A percentile compares a stretch with the other conserved stretches of the same genome.
Evolutionary conservation across 2,888 invertebrate species (phyloP).

Genomic region (Cybosia mesomella): DNA sequence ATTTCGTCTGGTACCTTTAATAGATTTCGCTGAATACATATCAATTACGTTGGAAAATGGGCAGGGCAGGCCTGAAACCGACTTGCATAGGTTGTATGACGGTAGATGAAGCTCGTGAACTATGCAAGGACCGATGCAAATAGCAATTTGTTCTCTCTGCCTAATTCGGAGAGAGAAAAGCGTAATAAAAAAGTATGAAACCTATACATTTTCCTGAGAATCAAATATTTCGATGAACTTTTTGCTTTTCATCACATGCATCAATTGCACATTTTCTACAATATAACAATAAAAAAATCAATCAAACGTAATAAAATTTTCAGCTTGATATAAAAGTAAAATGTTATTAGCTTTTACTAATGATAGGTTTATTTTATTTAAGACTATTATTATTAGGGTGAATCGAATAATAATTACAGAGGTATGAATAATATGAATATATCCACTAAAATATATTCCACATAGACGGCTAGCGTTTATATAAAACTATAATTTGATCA

Average conservation of each 20-base stretch:
- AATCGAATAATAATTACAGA: not conserved
- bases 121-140: not conserved
- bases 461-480: not conserved
- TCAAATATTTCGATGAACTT: not conserved
- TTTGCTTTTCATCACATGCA: not conserved
- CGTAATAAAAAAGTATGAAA: not conserved
- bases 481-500: slow-evolving; percentile 70
- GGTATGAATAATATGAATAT: not conserved
- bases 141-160: not conserved
- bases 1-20: not conserved
- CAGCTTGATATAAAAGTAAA: not conserved
- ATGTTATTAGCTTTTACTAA: not conserved
- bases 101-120: not conserved
- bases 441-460: not conserved
- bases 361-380: not conserved
- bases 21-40: not conserved
- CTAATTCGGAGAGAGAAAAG: not conserved
- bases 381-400: not conserved
- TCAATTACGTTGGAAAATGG: too few relatives aligned
- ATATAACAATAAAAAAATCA: not conserved
- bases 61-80: not conserved
- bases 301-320: not conserved
- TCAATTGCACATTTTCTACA: not conserved
- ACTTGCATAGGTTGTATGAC: not conserved
- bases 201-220: not conserved